A percentile compares a stretch with the other conserved stretches of the same genome.
These are phyloP conservation scores for Ceyx cyanopectus DNA, from an alignment of 2,113 vertebrate species.

Conservation along the genomic window DNA sequence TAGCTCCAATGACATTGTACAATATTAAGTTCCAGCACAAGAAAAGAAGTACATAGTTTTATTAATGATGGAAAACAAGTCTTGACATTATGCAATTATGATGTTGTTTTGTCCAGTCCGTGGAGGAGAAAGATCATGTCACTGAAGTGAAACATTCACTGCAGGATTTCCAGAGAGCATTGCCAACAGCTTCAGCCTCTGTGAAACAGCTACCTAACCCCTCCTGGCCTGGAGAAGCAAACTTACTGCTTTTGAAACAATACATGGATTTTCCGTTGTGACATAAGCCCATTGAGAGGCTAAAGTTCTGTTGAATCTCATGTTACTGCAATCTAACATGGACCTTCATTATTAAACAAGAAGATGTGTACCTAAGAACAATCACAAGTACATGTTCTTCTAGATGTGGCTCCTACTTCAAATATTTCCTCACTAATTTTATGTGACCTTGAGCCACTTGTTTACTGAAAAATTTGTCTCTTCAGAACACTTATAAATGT, in stretches of 20 bases:
- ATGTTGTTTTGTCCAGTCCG: not conserved
- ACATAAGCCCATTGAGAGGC: not conserved
- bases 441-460: not conserved
- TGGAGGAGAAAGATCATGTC: not conserved
- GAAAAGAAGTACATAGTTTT: not conserved
- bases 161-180: not conserved
- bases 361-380: not conserved
- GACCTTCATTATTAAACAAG: not conserved
- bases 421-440: not conserved
- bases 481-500: not conserved
- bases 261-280: not conserved
- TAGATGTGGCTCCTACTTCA: not conserved
- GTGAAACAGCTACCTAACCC: not conserved
- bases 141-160: not conserved
- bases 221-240: not conserved
- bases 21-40: not conserved
- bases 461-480: not conserved
- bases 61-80: not conserved
- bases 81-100: not conserved
- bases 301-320: not conserved
- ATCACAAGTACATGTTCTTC: not conserved
- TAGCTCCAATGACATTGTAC: not conserved
- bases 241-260: not conserved
- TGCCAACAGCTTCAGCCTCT: not conserved
- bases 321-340: not conserved